Evolutionary conservation across 2,888 invertebrate genomes (phyloP), one percentile per base, ranked within the genome.

Genomic region (Portevinia maculata): DNA sequence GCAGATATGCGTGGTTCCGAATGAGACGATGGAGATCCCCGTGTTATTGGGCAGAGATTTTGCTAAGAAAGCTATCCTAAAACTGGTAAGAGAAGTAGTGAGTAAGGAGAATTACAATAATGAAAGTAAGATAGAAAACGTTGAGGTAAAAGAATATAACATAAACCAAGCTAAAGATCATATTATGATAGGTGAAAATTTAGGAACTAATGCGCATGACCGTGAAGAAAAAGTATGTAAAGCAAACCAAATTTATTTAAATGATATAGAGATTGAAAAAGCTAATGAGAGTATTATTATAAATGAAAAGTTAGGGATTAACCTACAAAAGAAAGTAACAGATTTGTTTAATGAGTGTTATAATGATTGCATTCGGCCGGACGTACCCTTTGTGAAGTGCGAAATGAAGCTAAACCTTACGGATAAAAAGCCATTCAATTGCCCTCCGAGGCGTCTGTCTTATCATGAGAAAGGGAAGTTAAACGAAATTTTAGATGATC

Each of bases 401-500:
- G n/a, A 44, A 13, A 60, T 50, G n/a, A 50, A 50, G 28, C n/a
- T 28, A 28, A 50, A 50, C 34, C 9, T 74, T 7, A 48, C 9
- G 15, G n/a, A 57, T 21, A 62, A 65, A 37, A 57, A 19, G 39
- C 50, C 64, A 4, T 74, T 65, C 65, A n/a, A n/a, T n/a, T n/a
- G n/a, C n/a, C n/a, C n/a, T n/a, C n/a, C n/a, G n/a, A n/a, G n/a
- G n/a, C n/a, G n/a, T n/a, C n/a, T n/a, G n/a, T n/a, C n/a, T n/a
- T n/a, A n/a, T n/a, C n/a, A n/a, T n/a, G 70, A 60, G 21, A 60
- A 70, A 39, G 50, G 48, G 8, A 30, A 44, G 21, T 30, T 62
- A 28, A 48, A 52, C 11, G 15, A 11, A 1, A 62, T 52, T 8
- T 30, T 62, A 32, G 52, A 71, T 13, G 32, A 71, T 4, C 15